Percentiles rank a stretch among this genome's conserved stretches.
phyloP scores from a whole-genome alignment of 2,888 invertebrate genomes.

The Geotrupes spiniger region DNA sequence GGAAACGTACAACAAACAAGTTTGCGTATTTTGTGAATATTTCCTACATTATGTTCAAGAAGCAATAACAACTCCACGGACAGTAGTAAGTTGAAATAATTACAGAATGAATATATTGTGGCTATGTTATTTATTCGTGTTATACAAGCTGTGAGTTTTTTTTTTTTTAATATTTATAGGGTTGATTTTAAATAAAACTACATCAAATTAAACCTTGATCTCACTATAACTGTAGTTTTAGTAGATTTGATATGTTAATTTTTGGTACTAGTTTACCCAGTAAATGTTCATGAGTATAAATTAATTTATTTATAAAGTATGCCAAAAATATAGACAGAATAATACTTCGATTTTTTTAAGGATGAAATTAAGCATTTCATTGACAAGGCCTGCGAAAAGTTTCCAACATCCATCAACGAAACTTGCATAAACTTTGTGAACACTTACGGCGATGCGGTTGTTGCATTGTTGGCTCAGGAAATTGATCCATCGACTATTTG shows the following conservation, averaged over 20 bases:
- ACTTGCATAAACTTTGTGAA: conserved; percentile 75
- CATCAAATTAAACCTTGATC: no score
- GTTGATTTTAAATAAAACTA: no score
- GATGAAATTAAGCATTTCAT: conserved; percentile 66
- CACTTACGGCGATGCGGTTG: conserved; percentile 75
- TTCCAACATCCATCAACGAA: conserved; percentile 61
- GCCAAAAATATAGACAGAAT: background rate
- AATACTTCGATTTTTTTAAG: conserved; percentile 46
- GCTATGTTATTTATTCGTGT: no score
- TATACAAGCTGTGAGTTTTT: no score
- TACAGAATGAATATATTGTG: no score
- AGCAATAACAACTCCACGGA: conserved; percentile 63
- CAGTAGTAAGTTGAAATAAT: conserved; percentile 55
- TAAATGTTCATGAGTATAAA: no score
- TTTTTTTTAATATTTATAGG: no score
- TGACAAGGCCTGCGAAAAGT: conserved; percentile 64
- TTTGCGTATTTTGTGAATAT: conserved; percentile 80
- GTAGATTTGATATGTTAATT: background rate
- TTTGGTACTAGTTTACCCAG: background rate
- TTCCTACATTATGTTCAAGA: conserved; percentile 77
- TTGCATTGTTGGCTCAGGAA: conserved; percentile 74
- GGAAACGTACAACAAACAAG: conserved; percentile 49
- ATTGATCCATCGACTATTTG: conserved; percentile 76
- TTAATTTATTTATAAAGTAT: no score
- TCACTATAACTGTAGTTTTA: background rate